These are phyloP conservation scores for Epinephelus coioides DNA, from an alignment of 2,797 vertebrate species.

Conservation along the genomic window DNA sequence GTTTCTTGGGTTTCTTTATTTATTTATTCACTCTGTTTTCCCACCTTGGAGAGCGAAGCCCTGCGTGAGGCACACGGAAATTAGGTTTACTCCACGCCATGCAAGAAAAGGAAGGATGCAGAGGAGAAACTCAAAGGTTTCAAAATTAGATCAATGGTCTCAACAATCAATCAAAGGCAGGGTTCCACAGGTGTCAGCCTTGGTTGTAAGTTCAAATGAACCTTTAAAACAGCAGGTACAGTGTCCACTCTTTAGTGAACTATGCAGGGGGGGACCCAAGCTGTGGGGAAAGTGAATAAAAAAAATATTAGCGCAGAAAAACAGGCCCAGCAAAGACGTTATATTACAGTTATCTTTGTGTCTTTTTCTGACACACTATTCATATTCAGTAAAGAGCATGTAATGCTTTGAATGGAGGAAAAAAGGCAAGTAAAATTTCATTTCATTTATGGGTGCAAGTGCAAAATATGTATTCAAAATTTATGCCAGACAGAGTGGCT, in stretches of 20 bases:
- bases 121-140: conserved; percentile 85
- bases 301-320: conserved; percentile 42
- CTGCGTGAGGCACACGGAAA: conserved; percentile 85
- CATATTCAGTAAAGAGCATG: conserved; percentile 35
- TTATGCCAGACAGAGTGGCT: conserved; percentile 34
- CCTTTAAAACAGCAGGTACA: conserved; percentile 85
- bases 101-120: conserved; percentile 80
- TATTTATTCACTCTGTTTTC: conserved; percentile 86
- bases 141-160: conserved; percentile 89
- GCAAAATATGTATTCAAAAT: conserved; percentile 51
- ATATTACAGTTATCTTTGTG: conserved; percentile 35
- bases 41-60: conserved; percentile 76
- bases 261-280: conserved; percentile 54
- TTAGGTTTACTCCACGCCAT: conserved; percentile 86
- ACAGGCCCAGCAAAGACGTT: conserved; percentile 31
- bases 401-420: conserved; percentile 29
- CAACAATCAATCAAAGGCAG: conserved; percentile 87
- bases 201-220: conserved; percentile 82
- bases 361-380: conserved; percentile 29
- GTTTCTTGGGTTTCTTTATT: conserved; percentile 81
- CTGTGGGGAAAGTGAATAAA: conserved; percentile 43
- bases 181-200: conserved; percentile 77
- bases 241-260: conserved; percentile 76
- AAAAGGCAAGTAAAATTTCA: conserved; percentile 30
- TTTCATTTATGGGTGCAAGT: conserved; percentile 41